Percentiles rank a stretch among this genome's conserved stretches.
Evolutionary conservation across 2,888 invertebrate species (phyloP).

Genomic region (Vannuccia rotundouncinata): DNA sequence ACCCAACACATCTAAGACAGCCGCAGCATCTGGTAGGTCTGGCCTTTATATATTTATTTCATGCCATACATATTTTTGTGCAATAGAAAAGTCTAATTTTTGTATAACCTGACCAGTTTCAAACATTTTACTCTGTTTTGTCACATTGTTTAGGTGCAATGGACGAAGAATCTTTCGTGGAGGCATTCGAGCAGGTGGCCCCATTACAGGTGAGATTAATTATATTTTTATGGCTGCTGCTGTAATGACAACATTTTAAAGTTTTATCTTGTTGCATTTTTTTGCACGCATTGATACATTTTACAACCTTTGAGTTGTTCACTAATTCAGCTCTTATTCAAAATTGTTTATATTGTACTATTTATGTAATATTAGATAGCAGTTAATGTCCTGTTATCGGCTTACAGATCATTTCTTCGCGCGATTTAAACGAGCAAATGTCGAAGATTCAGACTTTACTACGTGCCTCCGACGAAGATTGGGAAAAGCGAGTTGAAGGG

Average conservation of each 20-base stretch:
- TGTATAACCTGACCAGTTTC: too few species aligned
- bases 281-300: too few species aligned
- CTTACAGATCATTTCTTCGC: background rate
- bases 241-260: too few species aligned
- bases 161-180: conserved; percentile 77
- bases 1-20: background rate
- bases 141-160: conserved; percentile 68
- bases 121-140: background rate
- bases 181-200: conserved; percentile 75
- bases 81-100: background rate
- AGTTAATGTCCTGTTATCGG: too few species aligned
- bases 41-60: background rate
- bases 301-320: too few species aligned
- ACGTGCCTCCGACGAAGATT: conserved; percentile 74
- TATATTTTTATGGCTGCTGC: too few species aligned
- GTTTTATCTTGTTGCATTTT: too few species aligned
- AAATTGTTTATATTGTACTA: too few species aligned
- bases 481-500: conserved; percentile 87
- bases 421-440: conserved; percentile 68
- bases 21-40: background rate
- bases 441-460: conserved; percentile 68
- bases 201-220: conserved; percentile 66
- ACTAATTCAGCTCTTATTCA: too few species aligned
- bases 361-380: too few species aligned
- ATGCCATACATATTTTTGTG: too few species aligned